Evolutionary conservation across 2,888 invertebrate genomes (phyloP).

Genomic region (Leptodirus hochenwartii): DNA sequence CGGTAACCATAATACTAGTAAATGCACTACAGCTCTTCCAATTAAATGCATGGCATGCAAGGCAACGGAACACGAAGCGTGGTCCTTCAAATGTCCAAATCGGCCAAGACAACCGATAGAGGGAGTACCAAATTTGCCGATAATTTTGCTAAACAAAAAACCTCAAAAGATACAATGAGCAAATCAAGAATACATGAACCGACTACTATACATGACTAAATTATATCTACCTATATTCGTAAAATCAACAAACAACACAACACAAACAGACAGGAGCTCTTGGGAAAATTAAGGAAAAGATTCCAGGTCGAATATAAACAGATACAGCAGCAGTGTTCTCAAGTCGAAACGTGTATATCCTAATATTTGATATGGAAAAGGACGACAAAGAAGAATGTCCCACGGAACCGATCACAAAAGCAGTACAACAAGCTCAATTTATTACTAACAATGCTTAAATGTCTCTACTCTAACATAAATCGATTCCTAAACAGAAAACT

Average conservation of each 20-base stretch:
- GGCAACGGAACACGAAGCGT: constrained; percentile 5
- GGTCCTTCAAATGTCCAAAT: constrained; percentile 7
- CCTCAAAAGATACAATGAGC: constrained; percentile 1
- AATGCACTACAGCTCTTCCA: not conserved
- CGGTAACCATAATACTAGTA: not conserved
- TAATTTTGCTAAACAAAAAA: constrained; percentile 4
- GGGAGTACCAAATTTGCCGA: constrained; percentile 7
- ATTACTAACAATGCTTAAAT: constrained; percentile 4
- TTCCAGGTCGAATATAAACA: constrained; percentile 4
- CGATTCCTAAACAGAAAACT: constrained; percentile 6
- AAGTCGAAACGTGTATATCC: too few species aligned
- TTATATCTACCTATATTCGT: constrained; percentile 6
- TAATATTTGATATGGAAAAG: too few species aligned
- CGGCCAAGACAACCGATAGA: constrained; percentile 6
- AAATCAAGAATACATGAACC: constrained; percentile 5
- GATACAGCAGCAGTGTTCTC: too few species aligned
- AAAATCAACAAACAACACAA: constrained; percentile 7
- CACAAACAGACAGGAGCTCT: constrained; percentile 6
- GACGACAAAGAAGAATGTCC: too few species aligned
- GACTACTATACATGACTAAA: constrained; percentile 7
- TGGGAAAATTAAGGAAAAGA: constrained; percentile 6
- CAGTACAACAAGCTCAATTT: too few species aligned
- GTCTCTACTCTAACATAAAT: constrained; percentile 10
- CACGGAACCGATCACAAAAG: too few species aligned
- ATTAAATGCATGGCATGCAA: constrained; percentile 2